Percentiles rank a stretch among this genome's conserved stretches.
phyloP scores from a whole-genome alignment of 1,140 invertebrate genomes.

The Druon quercuslanigerum region DNA sequence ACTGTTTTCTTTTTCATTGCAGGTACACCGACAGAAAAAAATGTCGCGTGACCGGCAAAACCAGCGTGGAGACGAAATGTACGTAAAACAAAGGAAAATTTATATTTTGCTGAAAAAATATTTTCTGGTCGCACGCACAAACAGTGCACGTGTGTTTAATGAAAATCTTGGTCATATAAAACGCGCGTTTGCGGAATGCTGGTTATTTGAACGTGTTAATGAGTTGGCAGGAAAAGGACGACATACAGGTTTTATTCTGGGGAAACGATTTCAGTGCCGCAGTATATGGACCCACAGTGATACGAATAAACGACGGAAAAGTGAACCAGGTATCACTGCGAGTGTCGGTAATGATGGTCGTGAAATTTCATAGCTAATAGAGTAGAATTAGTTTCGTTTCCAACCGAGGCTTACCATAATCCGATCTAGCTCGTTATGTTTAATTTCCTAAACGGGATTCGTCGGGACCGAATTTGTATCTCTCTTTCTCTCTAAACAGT shows the following conservation, averaged over 20 bases:
- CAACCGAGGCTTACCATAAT: slow-evolving; percentile 58
- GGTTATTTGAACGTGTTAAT: slow-evolving; percentile 27
- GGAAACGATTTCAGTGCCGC: neutral
- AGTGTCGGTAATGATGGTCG: slow-evolving; percentile 45
- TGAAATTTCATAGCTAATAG: slow-evolving; percentile 61
- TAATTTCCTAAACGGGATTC: slow-evolving; percentile 63
- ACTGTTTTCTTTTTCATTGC: no score
- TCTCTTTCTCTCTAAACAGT: slow-evolving; percentile 43
- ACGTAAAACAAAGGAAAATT: no score
- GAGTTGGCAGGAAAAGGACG: neutral
- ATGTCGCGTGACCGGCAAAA: no score
- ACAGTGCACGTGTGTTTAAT: slow-evolving; percentile 2
- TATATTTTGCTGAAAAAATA: neutral
- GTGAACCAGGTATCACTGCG: neutral
- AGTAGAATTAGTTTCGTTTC: slow-evolving; percentile 58
- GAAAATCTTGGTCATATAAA: slow-evolving; percentile 20
- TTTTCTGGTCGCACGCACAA: neutral
- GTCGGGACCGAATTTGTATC: slow-evolving; percentile 38
- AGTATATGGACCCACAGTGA: neutral
- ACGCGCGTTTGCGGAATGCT: slow-evolving; percentile 9
- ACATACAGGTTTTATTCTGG: neutral
- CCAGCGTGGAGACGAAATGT: no score
- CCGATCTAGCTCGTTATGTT: slow-evolving; percentile 55
- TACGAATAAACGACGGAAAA: slow-evolving; percentile 31
- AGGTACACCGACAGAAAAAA: no score